phyloP scores from a whole-genome alignment of 2,888 invertebrate genomes.

The Ormyrus thymus region DNA sequence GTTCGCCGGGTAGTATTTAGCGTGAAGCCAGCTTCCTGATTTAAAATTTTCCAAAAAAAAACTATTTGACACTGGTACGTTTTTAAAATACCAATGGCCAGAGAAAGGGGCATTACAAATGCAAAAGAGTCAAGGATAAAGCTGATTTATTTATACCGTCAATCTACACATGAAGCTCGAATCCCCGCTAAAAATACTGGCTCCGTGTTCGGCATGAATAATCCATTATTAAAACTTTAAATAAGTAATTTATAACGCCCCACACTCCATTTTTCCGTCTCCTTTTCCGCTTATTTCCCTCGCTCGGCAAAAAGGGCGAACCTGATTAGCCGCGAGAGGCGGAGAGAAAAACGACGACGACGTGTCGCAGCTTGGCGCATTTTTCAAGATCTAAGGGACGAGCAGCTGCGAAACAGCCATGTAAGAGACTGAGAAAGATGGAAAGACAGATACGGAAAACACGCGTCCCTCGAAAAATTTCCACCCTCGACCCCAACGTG shows the following conservation, averaged over 20 bases:
- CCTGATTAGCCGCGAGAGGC: constrained; percentile 30
- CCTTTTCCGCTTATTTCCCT: neutral
- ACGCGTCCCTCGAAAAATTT: constrained; percentile 31
- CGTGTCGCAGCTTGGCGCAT: constrained; percentile 22
- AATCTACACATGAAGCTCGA: neutral
- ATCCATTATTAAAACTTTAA: constrained; percentile 29
- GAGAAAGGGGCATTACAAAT: no score
- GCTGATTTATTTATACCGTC: constrained; percentile 15
- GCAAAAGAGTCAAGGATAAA: no score
- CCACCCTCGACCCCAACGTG: neutral
- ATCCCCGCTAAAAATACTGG: constrained; percentile 24
- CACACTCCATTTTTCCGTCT: neutral
- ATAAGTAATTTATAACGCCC: constrained; percentile 26
- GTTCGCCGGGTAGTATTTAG: no score
- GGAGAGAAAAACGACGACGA: constrained; percentile 13
- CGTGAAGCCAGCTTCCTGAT: no score
- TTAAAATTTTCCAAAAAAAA: no score
- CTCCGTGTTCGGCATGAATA: constrained; percentile 7
- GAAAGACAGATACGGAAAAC: neutral
- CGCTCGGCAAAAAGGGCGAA: constrained; percentile 1
- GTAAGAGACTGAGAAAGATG: constrained; percentile 4
- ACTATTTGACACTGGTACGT: no score
- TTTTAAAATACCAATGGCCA: no score
- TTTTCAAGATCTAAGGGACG: constrained; percentile 6
- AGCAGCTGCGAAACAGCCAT: neutral